phyloP scores from a whole-genome alignment of 2,888 invertebrate species.

The Cryptocephalus primarius region DNA sequence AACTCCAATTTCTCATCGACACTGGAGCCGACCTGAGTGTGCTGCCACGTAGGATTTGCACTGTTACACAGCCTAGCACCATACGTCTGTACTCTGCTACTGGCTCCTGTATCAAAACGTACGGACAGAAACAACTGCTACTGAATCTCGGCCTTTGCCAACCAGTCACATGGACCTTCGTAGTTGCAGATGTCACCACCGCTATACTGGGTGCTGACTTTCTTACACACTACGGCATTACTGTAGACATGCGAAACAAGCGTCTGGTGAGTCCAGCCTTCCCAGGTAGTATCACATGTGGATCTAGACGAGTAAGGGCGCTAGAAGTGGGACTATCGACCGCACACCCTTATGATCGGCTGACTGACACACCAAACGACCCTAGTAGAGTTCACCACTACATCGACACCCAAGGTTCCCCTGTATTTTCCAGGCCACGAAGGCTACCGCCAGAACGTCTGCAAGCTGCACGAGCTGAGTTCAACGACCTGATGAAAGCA shows the following conservation, averaged over 20 bases:
- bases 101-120: too few relatives aligned
- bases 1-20: neutral
- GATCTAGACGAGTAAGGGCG: too few relatives aligned
- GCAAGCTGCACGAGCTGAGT: constrained; percentile 4
- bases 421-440: neutral
- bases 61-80: too few relatives aligned
- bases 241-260: neutral
- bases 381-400: neutral
- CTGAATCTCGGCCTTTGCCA: neutral
- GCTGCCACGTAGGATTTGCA: neutral
- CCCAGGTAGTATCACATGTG: neutral
- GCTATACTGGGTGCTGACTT: neutral
- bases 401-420: constrained; percentile 1
- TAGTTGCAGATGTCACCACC: constrained; percentile 2
- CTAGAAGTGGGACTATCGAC: too few relatives aligned
- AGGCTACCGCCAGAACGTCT: neutral
- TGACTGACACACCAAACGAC: too few relatives aligned
- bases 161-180: constrained; percentile 1
- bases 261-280: neutral
- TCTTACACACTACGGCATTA: neutral
- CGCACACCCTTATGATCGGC: too few relatives aligned
- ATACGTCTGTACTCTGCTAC: too few relatives aligned
- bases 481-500: constrained; percentile 2
- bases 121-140: neutral
- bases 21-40: neutral